phyloP scores from a whole-genome alignment of 2,888 invertebrate genomes.

The Mechanitis mazaeus region DNA sequence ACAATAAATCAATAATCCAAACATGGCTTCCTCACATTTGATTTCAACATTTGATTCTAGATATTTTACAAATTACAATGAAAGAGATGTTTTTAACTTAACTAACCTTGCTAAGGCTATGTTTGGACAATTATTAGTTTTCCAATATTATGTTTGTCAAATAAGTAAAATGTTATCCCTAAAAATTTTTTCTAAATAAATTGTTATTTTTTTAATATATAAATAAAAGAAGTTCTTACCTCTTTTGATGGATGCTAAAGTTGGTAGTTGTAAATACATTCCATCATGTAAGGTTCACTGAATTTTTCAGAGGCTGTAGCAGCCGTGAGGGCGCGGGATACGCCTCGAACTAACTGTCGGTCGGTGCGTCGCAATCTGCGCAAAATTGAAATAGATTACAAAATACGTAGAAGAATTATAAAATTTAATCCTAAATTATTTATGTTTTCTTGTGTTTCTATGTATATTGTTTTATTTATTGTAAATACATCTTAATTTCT shows the following conservation, averaged over 20 bases:
- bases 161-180: too few relatives aligned
- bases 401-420: constrained; percentile 15
- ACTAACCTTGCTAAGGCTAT: neutral
- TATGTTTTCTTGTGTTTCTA: neutral
- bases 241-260: constrained; percentile 10
- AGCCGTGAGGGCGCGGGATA: constrained; percentile 22
- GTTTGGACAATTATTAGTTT: neutral
- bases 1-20: constrained; percentile 4
- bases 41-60: too few relatives aligned
- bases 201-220: neutral
- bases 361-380: constrained; percentile 3
- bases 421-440: neutral
- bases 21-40: neutral
- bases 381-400: constrained; percentile 2
- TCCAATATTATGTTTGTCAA: too few relatives aligned
- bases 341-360: constrained; percentile 19
- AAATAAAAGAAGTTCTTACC: constrained; percentile 7
- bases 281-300: constrained; percentile 22
- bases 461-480: too few relatives aligned
- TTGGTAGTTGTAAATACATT: constrained; percentile 14
- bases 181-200: neutral
- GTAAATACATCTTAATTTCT: too few relatives aligned
- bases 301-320: constrained; percentile 5
- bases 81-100: neutral
- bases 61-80: too few relatives aligned